Conservation (phyloP, 2,113 vertebrate genomes). For the zebrafish (Danio rerio) region DNA sequence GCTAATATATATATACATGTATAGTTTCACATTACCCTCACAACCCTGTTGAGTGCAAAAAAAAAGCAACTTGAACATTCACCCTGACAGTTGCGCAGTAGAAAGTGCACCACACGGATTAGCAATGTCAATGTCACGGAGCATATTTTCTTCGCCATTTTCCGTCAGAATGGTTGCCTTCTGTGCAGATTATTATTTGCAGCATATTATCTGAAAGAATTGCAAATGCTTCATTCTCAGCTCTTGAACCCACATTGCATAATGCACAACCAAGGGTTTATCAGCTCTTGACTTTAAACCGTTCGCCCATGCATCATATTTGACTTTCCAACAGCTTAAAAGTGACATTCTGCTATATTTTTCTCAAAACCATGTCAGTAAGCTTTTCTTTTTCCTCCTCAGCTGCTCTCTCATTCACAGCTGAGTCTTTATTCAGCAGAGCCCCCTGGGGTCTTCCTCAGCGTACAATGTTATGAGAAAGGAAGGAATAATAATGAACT, state of each 20-base stretch:
- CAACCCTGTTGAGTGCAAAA: no score
- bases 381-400: not conserved
- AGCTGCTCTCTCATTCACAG: conserved; percentile 8
- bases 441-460: not conserved
- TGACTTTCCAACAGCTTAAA: conserved; percentile 1
- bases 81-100: not conserved
- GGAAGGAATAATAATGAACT: conserved; percentile 18
- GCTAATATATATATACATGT: no score
- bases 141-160: no score
- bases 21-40: no score
- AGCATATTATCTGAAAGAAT: not conserved
- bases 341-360: not conserved
- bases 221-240: not conserved
- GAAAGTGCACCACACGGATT: not conserved
- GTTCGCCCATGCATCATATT: not conserved
- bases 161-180: not conserved
- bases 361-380: not conserved
- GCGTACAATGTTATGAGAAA: conserved; percentile 3
- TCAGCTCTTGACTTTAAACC: conserved; percentile 22
- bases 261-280: not conserved
- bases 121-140: no score
- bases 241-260: not conserved
- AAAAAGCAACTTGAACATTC: not conserved
- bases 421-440: conserved; percentile 17
- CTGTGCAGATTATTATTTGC: not conserved